A percentile compares a stretch with the other conserved stretches of the same genome.
phyloP scores from a whole-genome alignment of 2,113 vertebrate species.

The Eudorcas thomsonii region DNA sequence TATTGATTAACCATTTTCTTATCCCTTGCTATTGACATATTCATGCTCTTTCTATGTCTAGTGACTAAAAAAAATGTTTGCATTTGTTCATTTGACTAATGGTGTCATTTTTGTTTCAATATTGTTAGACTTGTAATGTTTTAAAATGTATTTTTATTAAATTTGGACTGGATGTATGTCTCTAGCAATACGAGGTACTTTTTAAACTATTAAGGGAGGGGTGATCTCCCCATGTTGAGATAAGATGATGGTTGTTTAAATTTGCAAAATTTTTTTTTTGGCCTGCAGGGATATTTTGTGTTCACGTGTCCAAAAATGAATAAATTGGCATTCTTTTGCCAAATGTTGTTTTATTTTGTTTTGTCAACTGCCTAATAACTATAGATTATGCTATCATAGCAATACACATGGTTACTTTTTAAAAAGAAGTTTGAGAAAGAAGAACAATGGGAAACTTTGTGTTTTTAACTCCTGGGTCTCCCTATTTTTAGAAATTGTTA shows the following conservation, averaged over 20 bases:
- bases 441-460: not conserved
- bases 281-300: constrained; percentile 98
- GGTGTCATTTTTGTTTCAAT: constrained; percentile 86
- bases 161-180: constrained; percentile 89
- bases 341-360: constrained; percentile 77
- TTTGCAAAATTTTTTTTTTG: constrained; percentile 90
- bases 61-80: constrained; percentile 88
- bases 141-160: constrained; percentile 85
- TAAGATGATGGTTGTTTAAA: constrained; percentile 85
- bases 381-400: constrained; percentile 68
- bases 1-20: constrained; percentile 80
- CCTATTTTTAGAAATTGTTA: constrained; percentile 41
- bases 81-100: constrained; percentile 88
- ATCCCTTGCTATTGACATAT: constrained; percentile 82
- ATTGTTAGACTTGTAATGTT: constrained; percentile 89
- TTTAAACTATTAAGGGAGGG: constrained; percentile 82
- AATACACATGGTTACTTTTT: not conserved
- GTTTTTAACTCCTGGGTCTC: not conserved
- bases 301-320: constrained; percentile 95
- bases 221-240: constrained; percentile 79
- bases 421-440: constrained; percentile 52
- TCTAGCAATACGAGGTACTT: constrained; percentile 94
- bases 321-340: constrained; percentile 95
- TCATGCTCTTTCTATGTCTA: constrained; percentile 85
- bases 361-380: constrained; percentile 78